Percentiles rank a stretch among this genome's conserved stretches.
Evolutionary conservation across 2,113 vertebrate genomes (phyloP).

Genomic region (Coryphaenoides rupestris): DNA sequence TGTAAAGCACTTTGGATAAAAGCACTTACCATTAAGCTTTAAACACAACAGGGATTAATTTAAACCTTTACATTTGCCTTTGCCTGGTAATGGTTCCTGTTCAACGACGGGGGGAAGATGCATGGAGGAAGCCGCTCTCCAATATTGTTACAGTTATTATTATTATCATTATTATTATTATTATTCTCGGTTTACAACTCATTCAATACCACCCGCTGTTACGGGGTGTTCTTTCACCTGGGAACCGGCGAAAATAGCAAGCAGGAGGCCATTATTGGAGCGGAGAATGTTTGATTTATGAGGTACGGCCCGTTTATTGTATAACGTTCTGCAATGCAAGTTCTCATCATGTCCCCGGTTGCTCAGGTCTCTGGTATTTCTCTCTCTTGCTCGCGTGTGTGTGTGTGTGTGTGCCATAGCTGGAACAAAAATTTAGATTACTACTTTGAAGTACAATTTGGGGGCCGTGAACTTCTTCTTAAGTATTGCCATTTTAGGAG

Average conservation of each 20-base stretch:
- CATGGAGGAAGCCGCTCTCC: not conserved
- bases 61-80: conserved; percentile 41
- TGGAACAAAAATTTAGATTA: too few relatives aligned
- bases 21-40: too few relatives aligned
- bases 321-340: conserved; percentile 28
- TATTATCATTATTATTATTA: not conserved
- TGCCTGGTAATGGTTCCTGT: conserved; percentile 46
- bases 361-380: conserved; percentile 1
- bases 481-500: too few relatives aligned
- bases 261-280: conserved; percentile 21
- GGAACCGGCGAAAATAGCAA: not conserved
- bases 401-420: too few relatives aligned
- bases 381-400: not conserved
- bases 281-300: conserved; percentile 15
- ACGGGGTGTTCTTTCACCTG: conserved; percentile 1
- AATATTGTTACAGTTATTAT: not conserved
- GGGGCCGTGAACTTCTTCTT: conserved; percentile 13
- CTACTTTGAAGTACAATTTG: not conserved
- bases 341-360: conserved; percentile 9
- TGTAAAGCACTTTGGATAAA: too few relatives aligned
- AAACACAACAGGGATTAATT: conserved; percentile 48
- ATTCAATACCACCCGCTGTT: conserved; percentile 4
- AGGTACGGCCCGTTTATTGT: conserved; percentile 28
- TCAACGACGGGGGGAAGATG: conserved; percentile 9
- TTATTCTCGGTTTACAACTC: conserved; percentile 2